A percentile compares a stretch with the other conserved stretches of the same genome.
These are phyloP conservation scores for Dasyurus viverrinus DNA, from an alignment of 2,113 vertebrate species.

Conservation along the genomic window DNA sequence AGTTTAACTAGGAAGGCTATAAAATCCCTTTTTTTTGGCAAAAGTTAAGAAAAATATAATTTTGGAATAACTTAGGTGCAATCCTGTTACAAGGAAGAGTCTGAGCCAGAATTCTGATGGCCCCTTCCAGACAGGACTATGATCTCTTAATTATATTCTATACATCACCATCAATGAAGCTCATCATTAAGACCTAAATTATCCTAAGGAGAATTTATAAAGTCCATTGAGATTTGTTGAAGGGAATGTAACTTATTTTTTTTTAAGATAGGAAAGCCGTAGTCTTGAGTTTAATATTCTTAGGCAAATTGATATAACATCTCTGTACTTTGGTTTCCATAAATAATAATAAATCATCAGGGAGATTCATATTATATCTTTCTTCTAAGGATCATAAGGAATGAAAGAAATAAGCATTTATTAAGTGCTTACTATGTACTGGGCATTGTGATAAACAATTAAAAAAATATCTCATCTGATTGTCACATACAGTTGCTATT, in stretches of 20 bases:
- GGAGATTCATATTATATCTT: background rate
- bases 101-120: constrained; percentile 18
- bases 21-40: constrained; percentile 31
- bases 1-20: constrained; percentile 9
- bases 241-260: background rate
- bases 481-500: background rate
- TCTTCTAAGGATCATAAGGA: background rate
- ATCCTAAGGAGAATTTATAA: background rate
- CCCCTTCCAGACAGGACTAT: constrained; percentile 38
- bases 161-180: constrained; percentile 52
- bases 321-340: background rate
- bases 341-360: background rate
- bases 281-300: background rate
- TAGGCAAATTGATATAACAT: background rate
- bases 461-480: background rate
- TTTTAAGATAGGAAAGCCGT: background rate
- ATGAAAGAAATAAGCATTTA: background rate
- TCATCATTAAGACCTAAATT: constrained; percentile 41
- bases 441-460: background rate
- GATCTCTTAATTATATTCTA: constrained; percentile 40
- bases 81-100: constrained; percentile 1
- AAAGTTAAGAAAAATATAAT: constrained; percentile 51
- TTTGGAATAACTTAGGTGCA: background rate
- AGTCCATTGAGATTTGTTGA: background rate
- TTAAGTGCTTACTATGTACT: background rate